Base-by-base conservation (phyloP, 2,888 invertebrate genomes). In the Mythimna albipuncta region DNA sequence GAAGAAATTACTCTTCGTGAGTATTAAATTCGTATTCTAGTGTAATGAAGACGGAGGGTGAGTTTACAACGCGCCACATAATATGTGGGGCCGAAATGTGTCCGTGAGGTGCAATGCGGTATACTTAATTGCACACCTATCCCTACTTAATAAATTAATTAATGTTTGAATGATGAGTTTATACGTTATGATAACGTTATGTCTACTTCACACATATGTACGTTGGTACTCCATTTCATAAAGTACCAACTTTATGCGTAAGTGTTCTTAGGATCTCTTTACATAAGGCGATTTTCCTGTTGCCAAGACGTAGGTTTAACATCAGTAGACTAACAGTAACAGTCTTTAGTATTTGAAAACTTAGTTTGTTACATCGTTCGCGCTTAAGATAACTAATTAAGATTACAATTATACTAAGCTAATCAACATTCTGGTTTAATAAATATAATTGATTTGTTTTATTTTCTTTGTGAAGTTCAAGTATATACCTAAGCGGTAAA, bases 81-180 rank as follows among this genome's bases (percentile, higher is more conserved):
- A 77, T 69, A 75, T 79, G 73, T 79, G 68, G 79, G 81, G 85
- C 79, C 75, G 77, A 84, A 93, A 91, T 87, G 89, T 86, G 87
- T 87, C 90, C 89, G 82, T 84, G 82, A 88, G 91, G 91, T 91
- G 90, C 90, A 90, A 91, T 91, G 89, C 84, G 83, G 88, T 82
- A 84, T 87, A 89, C 90, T 89, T 91, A 91, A 92, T 91, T 90
- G 91, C 88, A 86, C 84, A 89, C 89, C 87, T 90, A 89, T 89
- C 89, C 90, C 89, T 89, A 90, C 88, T 91, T 91, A 89, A 88
- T 89, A 86, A 88, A 88, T 81, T 92, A 90, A 93, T 91, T 91
- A 91, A 91, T 63, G 50, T 91, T 90, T 90, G 86, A 89, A 87
- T 85, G 76, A 80, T 85, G 77, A 79, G 80, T 82, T 85, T 72